Evolutionary conservation across 2,797 vertebrate genomes (phyloP), one percentile per base, ranked within the genome.

Genomic region (Danio choprae): DNA sequence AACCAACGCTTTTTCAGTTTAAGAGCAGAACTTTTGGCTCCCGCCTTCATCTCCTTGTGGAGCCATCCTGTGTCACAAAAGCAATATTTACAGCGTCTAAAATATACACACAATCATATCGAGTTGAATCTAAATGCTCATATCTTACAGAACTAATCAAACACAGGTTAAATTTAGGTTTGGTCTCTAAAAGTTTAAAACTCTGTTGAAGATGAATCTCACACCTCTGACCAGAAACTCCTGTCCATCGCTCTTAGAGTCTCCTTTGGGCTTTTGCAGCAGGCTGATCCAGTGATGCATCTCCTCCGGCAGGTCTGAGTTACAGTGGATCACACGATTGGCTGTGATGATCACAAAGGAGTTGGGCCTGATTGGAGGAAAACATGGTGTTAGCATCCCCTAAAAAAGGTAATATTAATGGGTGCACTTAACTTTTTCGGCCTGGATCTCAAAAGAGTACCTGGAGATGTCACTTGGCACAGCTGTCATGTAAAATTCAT

Each of bases 1-100:
- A 98, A 96, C 96, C 97, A 97, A 86, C 97, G 96, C 74, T 96
- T 96, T 92, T 97, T 97, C 88, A 98, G 92, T 86, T 97, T 97
- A 84, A 96, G 90, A 7, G 95, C 95, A 5, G 96, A 94, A 87
- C 94, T 94, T 91, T 97, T 97, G 18, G 92, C 92, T 20, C 93
- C 95, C 0, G 94, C 94, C 87, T 96, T 96, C 89, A 97, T 95
- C 87, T 97, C 96, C 81, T 98, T 97, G 15, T 98, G 95, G 67
- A 98, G 94, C 96, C 96, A 97, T 53, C 97, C 97, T 98, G 87
- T 41, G 16, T 55, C 16, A 43, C 4, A 72, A 48, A 41, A 41
- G 46, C 4, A 29, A 5, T 11, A 51, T 13, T 64, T 20, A 15
- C 13, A 67, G n/a, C 59, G 11, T 15, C 13, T 18, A n/a, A 56